These are phyloP conservation scores for Apodemus speciosus DNA, from an alignment of 2,113 vertebrate genomes.

Conservation along the genomic window DNA sequence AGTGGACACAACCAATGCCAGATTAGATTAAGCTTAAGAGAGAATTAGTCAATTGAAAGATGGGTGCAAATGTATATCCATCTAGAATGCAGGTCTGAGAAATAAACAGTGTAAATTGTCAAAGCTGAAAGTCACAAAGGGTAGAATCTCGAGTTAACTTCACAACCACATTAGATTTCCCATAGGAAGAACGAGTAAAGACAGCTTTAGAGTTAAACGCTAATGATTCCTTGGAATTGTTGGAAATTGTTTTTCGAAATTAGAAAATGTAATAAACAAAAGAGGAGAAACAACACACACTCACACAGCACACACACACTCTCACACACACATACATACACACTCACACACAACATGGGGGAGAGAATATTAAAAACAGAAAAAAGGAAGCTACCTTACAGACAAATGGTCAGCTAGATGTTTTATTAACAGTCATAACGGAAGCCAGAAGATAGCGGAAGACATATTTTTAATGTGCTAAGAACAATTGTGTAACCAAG, in stretches of 20 bases:
- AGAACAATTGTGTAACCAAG: background rate
- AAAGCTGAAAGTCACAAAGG: background rate
- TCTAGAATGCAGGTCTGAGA: background rate
- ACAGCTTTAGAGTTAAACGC: background rate
- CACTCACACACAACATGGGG: background rate
- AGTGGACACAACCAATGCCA: background rate
- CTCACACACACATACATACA: background rate
- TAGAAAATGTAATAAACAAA: background rate
- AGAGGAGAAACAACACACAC: too few relatives aligned
- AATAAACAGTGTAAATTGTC: background rate
- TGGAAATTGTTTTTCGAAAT: background rate
- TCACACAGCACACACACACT: background rate
- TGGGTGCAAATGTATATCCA: too few relatives aligned
- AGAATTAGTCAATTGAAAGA: background rate
- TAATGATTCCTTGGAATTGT: background rate
- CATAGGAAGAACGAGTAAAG: background rate
- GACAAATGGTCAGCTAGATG: background rate
- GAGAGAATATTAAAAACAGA: background rate
- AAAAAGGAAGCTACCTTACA: background rate
- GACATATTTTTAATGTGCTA: background rate
- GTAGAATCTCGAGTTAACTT: background rate
- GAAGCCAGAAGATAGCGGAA: background rate
- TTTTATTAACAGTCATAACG: background rate
- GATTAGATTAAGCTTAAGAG: background rate
- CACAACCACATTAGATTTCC: background rate